phyloP scores from a whole-genome alignment of 2,888 invertebrate species.

The Lycophotia porphyrea region DNA sequence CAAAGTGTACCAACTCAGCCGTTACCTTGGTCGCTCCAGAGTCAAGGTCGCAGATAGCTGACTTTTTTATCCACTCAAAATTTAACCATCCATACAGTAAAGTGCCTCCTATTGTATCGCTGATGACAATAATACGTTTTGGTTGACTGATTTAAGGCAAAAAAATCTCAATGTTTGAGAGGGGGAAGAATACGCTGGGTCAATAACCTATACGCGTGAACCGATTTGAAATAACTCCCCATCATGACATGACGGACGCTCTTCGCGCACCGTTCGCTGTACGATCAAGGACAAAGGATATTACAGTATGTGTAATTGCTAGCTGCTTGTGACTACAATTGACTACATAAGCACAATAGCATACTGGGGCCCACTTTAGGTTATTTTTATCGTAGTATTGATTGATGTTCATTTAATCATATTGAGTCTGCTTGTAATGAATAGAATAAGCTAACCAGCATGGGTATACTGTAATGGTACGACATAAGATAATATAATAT shows the following conservation, averaged over 20 bases:
- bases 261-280: constrained; percentile 62
- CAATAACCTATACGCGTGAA: constrained; percentile 83
- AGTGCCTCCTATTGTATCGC: constrained; percentile 82
- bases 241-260: constrained; percentile 73
- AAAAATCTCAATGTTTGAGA: constrained; percentile 75
- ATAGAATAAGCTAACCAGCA: background rate
- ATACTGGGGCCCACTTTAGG: constrained; percentile 31
- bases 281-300: constrained; percentile 69
- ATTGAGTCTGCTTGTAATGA: constrained; percentile 1
- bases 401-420: constrained; percentile 9
- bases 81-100: constrained; percentile 72
- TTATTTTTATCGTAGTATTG: constrained; percentile 16
- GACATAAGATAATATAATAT: background rate
- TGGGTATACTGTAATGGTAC: background rate
- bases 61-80: constrained; percentile 70
- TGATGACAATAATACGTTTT: constrained; percentile 81
- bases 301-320: constrained; percentile 61
- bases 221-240: constrained; percentile 82
- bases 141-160: constrained; percentile 80
- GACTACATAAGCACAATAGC: constrained; percentile 36
- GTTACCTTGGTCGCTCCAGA: constrained; percentile 82
- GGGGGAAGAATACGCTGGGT: constrained; percentile 81
- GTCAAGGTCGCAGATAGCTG: constrained; percentile 83
- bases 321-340: constrained; percentile 39
- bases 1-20: constrained; percentile 63